A percentile compares a stretch with the other conserved stretches of the same genome.
Conservation (phyloP, 2,113 vertebrate genomes). For the Cavia aperea region DNA sequence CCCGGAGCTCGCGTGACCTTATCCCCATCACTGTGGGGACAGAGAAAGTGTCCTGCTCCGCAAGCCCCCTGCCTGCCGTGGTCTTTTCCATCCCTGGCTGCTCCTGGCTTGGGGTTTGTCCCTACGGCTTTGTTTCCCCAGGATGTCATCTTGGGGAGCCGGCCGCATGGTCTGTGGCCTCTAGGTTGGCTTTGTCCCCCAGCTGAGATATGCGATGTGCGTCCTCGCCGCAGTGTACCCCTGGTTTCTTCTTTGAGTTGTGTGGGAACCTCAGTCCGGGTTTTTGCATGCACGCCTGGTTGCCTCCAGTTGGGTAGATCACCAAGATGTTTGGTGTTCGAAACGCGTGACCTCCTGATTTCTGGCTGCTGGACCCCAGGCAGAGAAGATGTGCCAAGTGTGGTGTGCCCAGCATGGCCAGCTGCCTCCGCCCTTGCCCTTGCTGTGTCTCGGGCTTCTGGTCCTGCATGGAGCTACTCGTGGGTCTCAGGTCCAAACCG, state of each 20-base stretch:
- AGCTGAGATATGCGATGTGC: background rate
- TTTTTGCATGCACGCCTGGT: background rate
- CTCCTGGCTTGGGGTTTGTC: background rate
- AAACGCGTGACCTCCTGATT: background rate
- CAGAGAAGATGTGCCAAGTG: accelerated
- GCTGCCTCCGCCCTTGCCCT: background rate
- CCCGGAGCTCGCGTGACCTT: background rate
- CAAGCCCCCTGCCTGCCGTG: background rate
- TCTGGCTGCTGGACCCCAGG: background rate
- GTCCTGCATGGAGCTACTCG: background rate
- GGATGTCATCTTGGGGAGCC: background rate
- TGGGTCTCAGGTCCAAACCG: too few relatives aligned
- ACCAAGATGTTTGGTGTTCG: background rate
- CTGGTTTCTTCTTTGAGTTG: accelerated
- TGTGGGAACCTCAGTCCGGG: too few relatives aligned
- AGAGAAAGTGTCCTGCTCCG: background rate
- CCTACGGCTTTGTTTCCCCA: background rate
- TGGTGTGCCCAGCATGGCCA: accelerated
- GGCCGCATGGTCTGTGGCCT: background rate
- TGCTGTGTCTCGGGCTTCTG: accelerated
- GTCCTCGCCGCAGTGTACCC: accelerated
- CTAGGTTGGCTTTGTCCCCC: background rate
- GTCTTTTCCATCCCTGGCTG: background rate
- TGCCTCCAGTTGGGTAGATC: too few relatives aligned
- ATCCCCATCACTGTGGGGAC: background rate